These are phyloP conservation scores for Pyxicephalus adspersus DNA, from an alignment of 2,113 vertebrate species.

Conservation along the genomic window DNA sequence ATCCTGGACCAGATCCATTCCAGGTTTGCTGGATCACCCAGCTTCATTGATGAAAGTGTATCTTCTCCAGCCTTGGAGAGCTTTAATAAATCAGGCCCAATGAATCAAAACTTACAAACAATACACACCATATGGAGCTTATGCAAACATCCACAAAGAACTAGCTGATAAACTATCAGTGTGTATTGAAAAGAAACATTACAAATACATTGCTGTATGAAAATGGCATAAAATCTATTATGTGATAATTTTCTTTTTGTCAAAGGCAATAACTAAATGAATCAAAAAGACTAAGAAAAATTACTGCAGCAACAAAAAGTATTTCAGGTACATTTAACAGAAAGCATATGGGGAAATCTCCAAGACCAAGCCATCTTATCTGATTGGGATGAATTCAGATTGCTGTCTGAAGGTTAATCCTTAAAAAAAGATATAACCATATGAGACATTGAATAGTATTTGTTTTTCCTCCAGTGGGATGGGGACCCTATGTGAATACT, in stretches of 20 bases:
- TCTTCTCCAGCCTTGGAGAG: too few relatives aligned
- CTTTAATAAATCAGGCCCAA: too few relatives aligned
- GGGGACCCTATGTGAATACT: too few relatives aligned
- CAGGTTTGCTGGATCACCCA: too few relatives aligned
- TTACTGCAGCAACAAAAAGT: neutral
- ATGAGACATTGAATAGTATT: too few relatives aligned
- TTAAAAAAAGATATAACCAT: too few relatives aligned
- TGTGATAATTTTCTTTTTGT: neutral
- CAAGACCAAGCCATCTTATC: too few relatives aligned
- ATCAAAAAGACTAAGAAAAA: neutral
- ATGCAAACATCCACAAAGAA: neutral
- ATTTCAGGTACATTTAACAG: neutral
- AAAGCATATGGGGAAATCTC: slow-evolving; percentile 17
- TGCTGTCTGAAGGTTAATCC: too few relatives aligned
- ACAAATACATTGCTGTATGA: neutral
- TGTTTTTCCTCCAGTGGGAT: too few relatives aligned
- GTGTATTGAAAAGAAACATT: neutral
- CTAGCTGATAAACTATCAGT: neutral
- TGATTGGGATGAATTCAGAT: too few relatives aligned
- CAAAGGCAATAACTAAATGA: neutral
- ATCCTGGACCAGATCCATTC: too few relatives aligned
- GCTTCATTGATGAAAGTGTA: too few relatives aligned
- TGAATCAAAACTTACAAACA: neutral
- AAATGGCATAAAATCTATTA: slow-evolving; percentile 3
- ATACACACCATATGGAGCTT: neutral